phyloP scores from a whole-genome alignment of 2,113 vertebrate genomes.

The Antigone vipio region DNA sequence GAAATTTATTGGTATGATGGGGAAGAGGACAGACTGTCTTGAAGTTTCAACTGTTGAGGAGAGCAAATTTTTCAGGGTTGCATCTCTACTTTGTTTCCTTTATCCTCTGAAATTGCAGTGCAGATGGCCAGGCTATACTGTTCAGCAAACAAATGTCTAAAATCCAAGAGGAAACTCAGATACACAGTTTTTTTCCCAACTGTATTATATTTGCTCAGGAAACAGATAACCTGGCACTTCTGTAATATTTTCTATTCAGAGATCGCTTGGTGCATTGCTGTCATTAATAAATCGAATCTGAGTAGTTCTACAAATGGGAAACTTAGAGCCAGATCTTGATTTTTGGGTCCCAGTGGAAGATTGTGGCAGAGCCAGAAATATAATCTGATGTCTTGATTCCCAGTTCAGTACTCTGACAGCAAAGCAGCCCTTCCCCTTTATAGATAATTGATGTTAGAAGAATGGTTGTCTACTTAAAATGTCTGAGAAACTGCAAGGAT shows the following conservation, averaged over 20 bases:
- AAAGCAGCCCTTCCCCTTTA: neutral
- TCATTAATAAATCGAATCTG: constrained; percentile 16
- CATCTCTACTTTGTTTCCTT: neutral
- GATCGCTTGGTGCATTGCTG: neutral
- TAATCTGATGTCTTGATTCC: neutral
- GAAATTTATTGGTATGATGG: neutral
- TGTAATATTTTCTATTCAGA: neutral
- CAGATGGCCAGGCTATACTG: neutral
- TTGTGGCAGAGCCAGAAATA: neutral
- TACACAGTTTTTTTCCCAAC: neutral
- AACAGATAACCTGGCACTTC: neutral
- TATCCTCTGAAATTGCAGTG: neutral
- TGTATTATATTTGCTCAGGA: neutral
- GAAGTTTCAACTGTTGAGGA: neutral
- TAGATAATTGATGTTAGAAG: neutral
- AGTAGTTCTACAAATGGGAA: neutral
- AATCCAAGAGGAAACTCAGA: neutral
- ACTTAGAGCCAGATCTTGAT: neutral
- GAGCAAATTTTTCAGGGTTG: neutral
- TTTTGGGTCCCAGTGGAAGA: neutral
- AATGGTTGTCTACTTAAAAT: neutral
- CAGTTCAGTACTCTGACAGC: neutral
- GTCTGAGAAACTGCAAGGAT: neutral
- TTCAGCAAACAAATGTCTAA: neutral
- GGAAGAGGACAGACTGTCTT: neutral